Base-by-base conservation (phyloP, 2,888 invertebrate genomes). In the Drosophila paramelanica region DNA sequence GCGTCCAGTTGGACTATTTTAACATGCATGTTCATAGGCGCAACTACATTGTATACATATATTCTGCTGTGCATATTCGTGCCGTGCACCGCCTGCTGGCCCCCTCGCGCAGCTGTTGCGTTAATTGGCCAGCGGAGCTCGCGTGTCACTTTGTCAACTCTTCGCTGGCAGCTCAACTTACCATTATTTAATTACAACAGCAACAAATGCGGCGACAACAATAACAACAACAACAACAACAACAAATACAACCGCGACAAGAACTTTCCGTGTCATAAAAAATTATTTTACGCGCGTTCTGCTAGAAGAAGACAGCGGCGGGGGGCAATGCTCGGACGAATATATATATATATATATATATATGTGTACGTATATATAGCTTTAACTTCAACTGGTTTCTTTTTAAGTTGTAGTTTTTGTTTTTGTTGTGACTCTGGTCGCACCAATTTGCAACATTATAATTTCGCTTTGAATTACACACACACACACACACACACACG, bases 171-270 rank as follows among this genome's bases (percentile, higher is more conserved):
- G 57, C 79, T 73, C 60, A 52, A 72, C 78, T 83, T 80, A 85
- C 85, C 73, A 82, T 83, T 82, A 83, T 83, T 83, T 83, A 83
- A 83, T 83, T 83, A 83, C 79, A 79, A 65, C 71, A 85, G 73
- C 73, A 79, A 75, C 82, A 82, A 85, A 69, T 77, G 81, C 79
- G 81, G 71, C 79, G 67, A 79, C 79, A 79, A 82, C 78, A 78
- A 75, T 62, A 60, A 13, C 53, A 55, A 43, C 53, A 65, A 41
- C 43, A 53, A 23, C 46, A 56, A 56, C 43, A 59, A 55, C 31
- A 58, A 61, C 52, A n/a, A n/a, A n/a, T n/a, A n/a, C n/a, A 65
- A 50, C 38, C 33, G 56, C 64, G 72, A 76, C 77, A 77, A 77
- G 73, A 82, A 82, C 74, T 62, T 74, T 77, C 39, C 68, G 79